Evolutionary conservation across 2,797 vertebrate species (phyloP).

Genomic region (Karalla daura): DNA sequence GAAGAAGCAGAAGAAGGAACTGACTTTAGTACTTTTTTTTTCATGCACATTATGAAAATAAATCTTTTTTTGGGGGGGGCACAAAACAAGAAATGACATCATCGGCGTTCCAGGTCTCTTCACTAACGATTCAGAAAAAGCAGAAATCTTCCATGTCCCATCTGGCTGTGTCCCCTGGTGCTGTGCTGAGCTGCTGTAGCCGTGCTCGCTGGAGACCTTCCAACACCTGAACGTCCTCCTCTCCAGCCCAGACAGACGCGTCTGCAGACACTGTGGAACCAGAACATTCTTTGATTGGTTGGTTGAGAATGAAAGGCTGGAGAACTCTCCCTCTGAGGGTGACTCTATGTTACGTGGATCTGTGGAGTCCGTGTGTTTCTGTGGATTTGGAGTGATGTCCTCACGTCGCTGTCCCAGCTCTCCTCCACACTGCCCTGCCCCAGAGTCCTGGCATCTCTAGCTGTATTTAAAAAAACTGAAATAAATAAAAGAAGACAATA

Average conservation of each 20-base stretch:
- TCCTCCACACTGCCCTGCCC: slow-evolving; percentile 74
- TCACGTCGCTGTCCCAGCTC: slow-evolving; percentile 67
- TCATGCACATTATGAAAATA: slow-evolving; percentile 26
- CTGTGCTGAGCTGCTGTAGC: slow-evolving; percentile 47
- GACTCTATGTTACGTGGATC: slow-evolving; percentile 57
- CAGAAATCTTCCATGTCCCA: slow-evolving; percentile 25
- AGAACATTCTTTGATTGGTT: slow-evolving; percentile 50
- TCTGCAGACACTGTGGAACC: slow-evolving; percentile 8
- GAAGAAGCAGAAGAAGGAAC: slow-evolving; percentile 38
- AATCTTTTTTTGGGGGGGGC: slow-evolving; percentile 37
- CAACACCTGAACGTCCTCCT: background rate
- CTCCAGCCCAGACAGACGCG: background rate
- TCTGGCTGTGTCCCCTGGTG: slow-evolving; percentile 37
- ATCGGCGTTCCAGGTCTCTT: slow-evolving; percentile 32
- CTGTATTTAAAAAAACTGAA: slow-evolving; percentile 82
- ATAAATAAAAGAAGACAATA: slow-evolving; percentile 41
- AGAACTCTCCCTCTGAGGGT: slow-evolving; percentile 42
- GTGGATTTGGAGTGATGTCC: slow-evolving; percentile 70
- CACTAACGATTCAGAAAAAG: slow-evolving; percentile 6
- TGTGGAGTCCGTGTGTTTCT: slow-evolving; percentile 67
- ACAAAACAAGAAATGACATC: slow-evolving; percentile 41
- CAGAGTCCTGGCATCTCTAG: slow-evolving; percentile 82
- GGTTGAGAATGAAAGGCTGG: slow-evolving; percentile 48
- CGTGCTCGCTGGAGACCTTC: slow-evolving; percentile 32
- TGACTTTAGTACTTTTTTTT: slow-evolving; percentile 27